Percentiles rank a stretch among this genome's conserved stretches.
These are phyloP conservation scores for Trissolcus brochymenae DNA, from an alignment of 2,888 invertebrate genomes.

Conservation along the genomic window DNA sequence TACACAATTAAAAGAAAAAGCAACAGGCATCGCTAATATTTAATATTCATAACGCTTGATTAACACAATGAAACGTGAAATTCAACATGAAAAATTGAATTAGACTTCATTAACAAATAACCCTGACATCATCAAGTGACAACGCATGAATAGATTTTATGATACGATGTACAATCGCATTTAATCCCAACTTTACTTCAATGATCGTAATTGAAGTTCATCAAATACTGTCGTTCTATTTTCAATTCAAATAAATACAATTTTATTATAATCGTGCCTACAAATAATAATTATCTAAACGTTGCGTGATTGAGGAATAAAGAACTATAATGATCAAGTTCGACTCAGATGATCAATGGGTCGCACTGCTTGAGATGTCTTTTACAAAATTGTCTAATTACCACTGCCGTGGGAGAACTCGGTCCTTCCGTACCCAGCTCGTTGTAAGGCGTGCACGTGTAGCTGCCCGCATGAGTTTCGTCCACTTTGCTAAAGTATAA, in stretches of 20 bases:
- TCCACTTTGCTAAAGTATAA: slow-evolving; percentile 89
- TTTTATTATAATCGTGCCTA: slow-evolving; percentile 25
- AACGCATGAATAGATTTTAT: neutral
- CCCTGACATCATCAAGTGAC: neutral
- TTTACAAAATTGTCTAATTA: slow-evolving; percentile 57
- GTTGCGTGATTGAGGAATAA: slow-evolving; percentile 66
- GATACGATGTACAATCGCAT: no score
- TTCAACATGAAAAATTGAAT: no score
- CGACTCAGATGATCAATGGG: slow-evolving; percentile 63
- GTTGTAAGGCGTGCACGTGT: slow-evolving; percentile 95
- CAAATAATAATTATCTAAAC: slow-evolving; percentile 42
- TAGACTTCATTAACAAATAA: slow-evolving; percentile 1
- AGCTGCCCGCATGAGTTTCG: slow-evolving; percentile 90
- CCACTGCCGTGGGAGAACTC: slow-evolving; percentile 88
- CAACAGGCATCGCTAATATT: no score
- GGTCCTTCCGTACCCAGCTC: slow-evolving; percentile 90
- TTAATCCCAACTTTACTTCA: neutral
- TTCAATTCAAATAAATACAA: slow-evolving; percentile 34
- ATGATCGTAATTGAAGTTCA: slow-evolving; percentile 9
- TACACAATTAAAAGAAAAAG: slow-evolving; percentile 37
- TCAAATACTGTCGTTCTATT: slow-evolving; percentile 28
- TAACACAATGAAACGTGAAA: no score
- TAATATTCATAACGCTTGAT: no score
- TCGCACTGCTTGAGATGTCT: slow-evolving; percentile 57
- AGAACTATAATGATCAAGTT: slow-evolving; percentile 60